A percentile compares a stretch with the other conserved stretches of the same genome.
Evolutionary conservation across 2,113 vertebrate genomes (phyloP).

Genomic region (Cyanoderma ruficeps): DNA sequence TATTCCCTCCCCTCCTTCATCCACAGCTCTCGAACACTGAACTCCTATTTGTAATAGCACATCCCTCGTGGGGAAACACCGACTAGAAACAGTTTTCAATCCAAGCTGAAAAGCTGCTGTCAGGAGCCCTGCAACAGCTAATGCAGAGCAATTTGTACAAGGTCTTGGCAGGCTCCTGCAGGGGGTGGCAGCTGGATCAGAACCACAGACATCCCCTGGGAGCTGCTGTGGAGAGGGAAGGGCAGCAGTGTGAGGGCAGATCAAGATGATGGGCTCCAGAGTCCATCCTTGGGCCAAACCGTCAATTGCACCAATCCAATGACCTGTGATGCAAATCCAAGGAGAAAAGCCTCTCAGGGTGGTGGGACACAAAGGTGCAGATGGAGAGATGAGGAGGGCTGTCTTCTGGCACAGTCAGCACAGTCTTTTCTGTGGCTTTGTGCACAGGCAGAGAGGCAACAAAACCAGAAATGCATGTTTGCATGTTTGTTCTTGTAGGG

Average conservation of each 20-base stretch:
- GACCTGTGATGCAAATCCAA: not conserved
- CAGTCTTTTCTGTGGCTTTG: not conserved
- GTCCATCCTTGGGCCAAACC: not conserved
- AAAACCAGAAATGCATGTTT: not conserved
- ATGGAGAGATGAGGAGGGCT: accelerated
- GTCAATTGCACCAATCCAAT: not conserved
- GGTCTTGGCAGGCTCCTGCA: not conserved
- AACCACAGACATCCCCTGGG: not conserved
- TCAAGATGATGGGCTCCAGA: not conserved
- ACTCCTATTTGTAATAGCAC: not conserved
- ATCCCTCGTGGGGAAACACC: not conserved
- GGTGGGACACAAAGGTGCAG: not conserved
- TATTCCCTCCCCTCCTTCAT: not conserved
- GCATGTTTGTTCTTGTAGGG: not conserved
- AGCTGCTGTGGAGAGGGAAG: not conserved
- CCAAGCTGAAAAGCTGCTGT: not conserved
- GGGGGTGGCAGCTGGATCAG: not conserved
- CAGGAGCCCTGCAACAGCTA: not conserved
- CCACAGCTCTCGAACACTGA: accelerated
- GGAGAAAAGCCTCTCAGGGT: not conserved
- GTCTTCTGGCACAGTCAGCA: not conserved
- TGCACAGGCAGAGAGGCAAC: not conserved
- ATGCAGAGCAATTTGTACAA: not conserved
- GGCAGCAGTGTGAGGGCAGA: not conserved
- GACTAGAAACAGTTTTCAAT: not conserved